A percentile compares a stretch with the other conserved stretches of the same genome.
phyloP scores from a whole-genome alignment of 2,888 invertebrate genomes.

The Cantharis rustica region DNA sequence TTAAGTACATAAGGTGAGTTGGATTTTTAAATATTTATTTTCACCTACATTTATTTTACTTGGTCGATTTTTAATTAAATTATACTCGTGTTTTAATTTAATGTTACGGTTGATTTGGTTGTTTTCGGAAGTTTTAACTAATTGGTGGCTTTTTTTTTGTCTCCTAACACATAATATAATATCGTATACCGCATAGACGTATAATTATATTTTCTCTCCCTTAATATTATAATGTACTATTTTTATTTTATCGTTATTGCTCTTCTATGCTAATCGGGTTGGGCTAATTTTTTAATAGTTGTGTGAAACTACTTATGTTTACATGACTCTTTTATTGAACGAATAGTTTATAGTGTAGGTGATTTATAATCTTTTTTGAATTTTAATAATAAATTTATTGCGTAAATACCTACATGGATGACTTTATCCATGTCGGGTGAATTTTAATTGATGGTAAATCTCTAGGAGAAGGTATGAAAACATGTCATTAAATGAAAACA shows the following conservation, averaged over 20 bases:
- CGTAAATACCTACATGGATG: neutral
- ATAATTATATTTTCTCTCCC: too few species aligned
- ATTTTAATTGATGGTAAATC: neutral
- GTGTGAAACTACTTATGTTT: neutral
- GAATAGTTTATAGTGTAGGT: neutral
- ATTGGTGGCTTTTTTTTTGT: neutral
- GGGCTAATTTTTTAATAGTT: neutral
- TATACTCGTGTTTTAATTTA: neutral
- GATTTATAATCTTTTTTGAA: neutral
- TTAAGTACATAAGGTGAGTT: neutral
- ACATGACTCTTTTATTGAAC: neutral
- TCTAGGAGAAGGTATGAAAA: too few species aligned
- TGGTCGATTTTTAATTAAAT: neutral
- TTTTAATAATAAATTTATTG: neutral
- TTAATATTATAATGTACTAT: too few species aligned
- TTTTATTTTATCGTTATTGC: neutral
- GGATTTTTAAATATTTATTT: neutral
- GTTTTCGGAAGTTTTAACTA: neutral
- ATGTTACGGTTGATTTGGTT: neutral
- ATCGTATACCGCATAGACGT: neutral
- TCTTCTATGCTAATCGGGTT: neutral
- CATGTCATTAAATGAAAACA: too few species aligned
- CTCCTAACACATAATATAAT: neutral
- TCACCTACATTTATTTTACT: neutral
- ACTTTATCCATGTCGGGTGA: neutral